Percentiles rank a stretch among this genome's conserved stretches.
These are phyloP conservation scores for Panagrolaimus sp. DNA, from an alignment of 1,140 invertebrate genomes.

Conservation along the genomic window DNA sequence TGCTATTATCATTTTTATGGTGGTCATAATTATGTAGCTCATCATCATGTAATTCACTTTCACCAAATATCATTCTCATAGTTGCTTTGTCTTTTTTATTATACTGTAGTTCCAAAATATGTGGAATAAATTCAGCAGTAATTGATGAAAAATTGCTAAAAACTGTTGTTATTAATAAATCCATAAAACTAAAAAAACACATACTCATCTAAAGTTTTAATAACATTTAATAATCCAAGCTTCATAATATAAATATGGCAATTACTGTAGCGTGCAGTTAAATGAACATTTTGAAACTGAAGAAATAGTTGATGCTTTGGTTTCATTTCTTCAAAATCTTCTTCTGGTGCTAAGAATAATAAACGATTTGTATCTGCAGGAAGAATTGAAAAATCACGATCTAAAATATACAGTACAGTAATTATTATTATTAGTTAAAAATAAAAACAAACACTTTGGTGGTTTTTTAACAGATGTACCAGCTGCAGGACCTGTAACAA, in stretches of 20 bases:
- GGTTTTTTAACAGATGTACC: slow-evolving; percentile 15
- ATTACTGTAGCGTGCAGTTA: slow-evolving; percentile 39
- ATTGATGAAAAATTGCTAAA: slow-evolving; percentile 34
- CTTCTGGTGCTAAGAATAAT: slow-evolving; percentile 36
- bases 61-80: neutral
- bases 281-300: slow-evolving; percentile 25
- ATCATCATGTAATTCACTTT: neutral
- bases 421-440: neutral
- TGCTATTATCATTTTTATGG: neutral
- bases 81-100: neutral
- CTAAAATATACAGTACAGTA: neutral
- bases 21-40: neutral
- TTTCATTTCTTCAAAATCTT: slow-evolving; percentile 35
- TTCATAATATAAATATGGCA: slow-evolving; percentile 42
- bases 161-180: neutral
- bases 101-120: slow-evolving; percentile 27
- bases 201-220: slow-evolving; percentile 28
- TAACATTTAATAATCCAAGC: slow-evolving; percentile 20
- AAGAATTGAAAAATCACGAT: neutral
- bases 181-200: slow-evolving; percentile 8
- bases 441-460: neutral
- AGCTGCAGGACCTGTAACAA: slow-evolving; percentile 25
- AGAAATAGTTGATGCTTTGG: slow-evolving; percentile 9
- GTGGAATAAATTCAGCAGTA: slow-evolving; percentile 43
- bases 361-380: slow-evolving; percentile 24